phyloP scores from a whole-genome alignment of 2,888 invertebrate genomes.

The Galerucella calmariensis region DNA sequence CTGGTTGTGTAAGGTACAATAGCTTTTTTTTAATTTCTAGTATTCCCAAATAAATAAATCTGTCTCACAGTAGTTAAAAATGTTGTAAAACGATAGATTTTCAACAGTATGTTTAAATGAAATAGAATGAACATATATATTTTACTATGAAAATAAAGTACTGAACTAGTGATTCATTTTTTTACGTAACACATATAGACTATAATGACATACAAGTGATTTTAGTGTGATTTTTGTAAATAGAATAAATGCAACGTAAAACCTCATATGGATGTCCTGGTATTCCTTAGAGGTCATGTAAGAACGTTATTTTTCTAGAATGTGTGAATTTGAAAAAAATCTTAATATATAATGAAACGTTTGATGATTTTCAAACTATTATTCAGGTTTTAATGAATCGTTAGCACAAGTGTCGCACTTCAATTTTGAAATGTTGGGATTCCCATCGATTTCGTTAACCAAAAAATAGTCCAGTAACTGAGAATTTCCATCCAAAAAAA shows the following conservation, averaged over 20 bases:
- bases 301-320: conserved; percentile 27
- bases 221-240: conserved; percentile 40
- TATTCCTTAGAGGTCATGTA: conserved; percentile 18
- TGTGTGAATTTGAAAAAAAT: conserved; percentile 24
- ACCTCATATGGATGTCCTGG: conserved; percentile 16
- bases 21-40: not conserved
- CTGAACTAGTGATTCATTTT: not conserved
- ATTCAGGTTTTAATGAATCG: conserved; percentile 16
- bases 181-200: conserved; percentile 16
- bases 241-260: conserved; percentile 23
- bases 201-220: conserved; percentile 28
- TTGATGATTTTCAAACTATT: conserved; percentile 13
- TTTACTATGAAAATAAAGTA: not conserved
- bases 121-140: not conserved
- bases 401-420: conserved; percentile 20
- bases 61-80: not conserved
- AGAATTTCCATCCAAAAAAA: no score
- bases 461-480: not conserved
- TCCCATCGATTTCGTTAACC: not conserved
- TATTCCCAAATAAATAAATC: not conserved
- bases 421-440: not conserved
- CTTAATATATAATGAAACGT: not conserved
- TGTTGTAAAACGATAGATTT: not conserved
- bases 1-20: not conserved
- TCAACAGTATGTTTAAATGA: not conserved